These are phyloP conservation scores for Clarias macrocephalus DNA, from an alignment of 2,113 vertebrate genomes.

Conservation along the genomic window DNA sequence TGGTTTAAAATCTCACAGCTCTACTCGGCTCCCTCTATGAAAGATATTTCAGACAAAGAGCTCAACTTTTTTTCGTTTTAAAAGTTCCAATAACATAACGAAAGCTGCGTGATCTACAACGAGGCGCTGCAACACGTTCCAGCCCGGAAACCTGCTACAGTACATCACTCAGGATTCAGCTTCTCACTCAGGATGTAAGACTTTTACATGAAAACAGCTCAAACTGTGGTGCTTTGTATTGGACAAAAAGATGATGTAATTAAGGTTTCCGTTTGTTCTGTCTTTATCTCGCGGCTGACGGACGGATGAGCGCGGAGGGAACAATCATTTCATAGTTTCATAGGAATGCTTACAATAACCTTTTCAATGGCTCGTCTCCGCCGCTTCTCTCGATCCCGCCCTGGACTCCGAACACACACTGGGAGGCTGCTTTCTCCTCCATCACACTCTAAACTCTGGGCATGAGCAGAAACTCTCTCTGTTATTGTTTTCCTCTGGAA, in stretches of 20 bases:
- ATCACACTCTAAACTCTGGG: background rate
- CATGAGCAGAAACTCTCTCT: background rate
- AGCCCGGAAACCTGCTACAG: constrained; percentile 55
- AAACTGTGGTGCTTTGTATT: background rate
- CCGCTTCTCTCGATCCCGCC: background rate
- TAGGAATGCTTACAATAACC: constrained; percentile 6
- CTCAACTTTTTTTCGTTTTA: constrained; percentile 61
- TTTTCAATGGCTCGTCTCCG: constrained; percentile 32
- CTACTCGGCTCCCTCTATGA: background rate
- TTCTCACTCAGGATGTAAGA: background rate
- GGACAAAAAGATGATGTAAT: background rate
- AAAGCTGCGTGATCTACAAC: constrained; percentile 63
- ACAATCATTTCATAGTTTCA: background rate
- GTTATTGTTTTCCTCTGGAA: background rate
- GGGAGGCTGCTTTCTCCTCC: background rate
- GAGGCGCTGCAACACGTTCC: constrained; percentile 63
- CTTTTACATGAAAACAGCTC: background rate
- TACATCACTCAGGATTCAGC: background rate
- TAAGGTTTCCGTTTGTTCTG: background rate
- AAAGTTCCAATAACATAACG: constrained; percentile 62
- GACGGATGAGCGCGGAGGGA: background rate
- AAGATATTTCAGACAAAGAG: constrained; percentile 21
- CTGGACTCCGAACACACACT: background rate
- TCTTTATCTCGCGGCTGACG: background rate
- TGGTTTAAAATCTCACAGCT: too few relatives aligned